Base-by-base conservation (phyloP, 2,797 vertebrate species). In the Esox masquinongy region DNA sequence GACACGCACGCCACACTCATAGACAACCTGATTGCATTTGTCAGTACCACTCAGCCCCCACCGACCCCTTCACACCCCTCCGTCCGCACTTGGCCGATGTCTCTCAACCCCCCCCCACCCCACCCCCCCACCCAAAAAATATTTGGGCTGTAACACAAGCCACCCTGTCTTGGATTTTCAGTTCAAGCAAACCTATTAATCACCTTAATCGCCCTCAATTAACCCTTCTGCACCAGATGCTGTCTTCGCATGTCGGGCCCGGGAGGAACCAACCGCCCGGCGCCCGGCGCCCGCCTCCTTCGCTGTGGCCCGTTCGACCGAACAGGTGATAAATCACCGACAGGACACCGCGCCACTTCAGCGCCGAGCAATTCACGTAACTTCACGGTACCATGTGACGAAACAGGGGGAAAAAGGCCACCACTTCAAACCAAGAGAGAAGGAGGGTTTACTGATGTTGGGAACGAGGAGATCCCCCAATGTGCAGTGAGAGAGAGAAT, bases 161-260 rank as follows among this genome's bases (percentile, higher is more conserved):
- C 88, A 83, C 83, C 91, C 84, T 88, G 92, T 94, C 90, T 90
- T 92, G 90, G 95, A 95, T 96, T 95, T 96, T 95, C 88, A 94
- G 91, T 95, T 90, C 87, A 95, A 94, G 94, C 89, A 92, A 90
- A 88, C 89, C 93, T 93, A 93, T 96, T 95, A 95, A 95, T 95
- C 95, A 95, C 91, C 87, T 89, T 95, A 96, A 96, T 96, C 91
- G 88, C 91, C 92, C 92, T 89, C 91, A 95, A 94, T 96, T 96
- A 95, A 94, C 92, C 92, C 87, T 82, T 83, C 80, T 74, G 79
- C 87, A 85, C 90, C 91, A 92, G 90, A 92, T 88, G 89, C 91
- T 86, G 26, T 9, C 90, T 80, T 85, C 11, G 83, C 89, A 90
- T 86, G 90, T 93, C 90, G 92, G 78, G 80, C 79, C 78, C 47